Evolutionary conservation across 1,140 invertebrate species (phyloP).

Genomic region (Orius laevigatus): DNA sequence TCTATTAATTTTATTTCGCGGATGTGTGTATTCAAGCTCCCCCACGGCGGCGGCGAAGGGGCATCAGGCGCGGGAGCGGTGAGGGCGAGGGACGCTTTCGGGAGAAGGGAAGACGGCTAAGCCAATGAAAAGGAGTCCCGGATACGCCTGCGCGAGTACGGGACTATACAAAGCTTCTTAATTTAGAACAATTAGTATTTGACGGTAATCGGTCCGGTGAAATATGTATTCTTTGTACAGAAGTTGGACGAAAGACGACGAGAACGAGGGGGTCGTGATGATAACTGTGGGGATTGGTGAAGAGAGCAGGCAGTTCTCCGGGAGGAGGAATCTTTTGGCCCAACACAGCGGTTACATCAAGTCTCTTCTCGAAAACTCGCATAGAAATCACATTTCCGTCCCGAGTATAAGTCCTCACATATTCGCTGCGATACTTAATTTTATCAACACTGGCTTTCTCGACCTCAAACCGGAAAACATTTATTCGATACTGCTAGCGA

Average conservation of each 20-base stretch:
- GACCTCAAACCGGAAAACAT: conserved; percentile 53
- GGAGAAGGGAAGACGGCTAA: conserved; percentile 16
- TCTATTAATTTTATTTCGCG: conserved; percentile 17
- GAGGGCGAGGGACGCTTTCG: conserved; percentile 8
- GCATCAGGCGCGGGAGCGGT: too few relatives aligned
- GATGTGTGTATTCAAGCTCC: conserved; percentile 12
- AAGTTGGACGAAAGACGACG: conserved; percentile 37
- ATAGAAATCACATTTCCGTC: conserved; percentile 28
- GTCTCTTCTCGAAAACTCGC: conserved; percentile 30
- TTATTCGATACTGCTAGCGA: conserved; percentile 52
- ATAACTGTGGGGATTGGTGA: conserved; percentile 38
- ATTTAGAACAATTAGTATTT: conserved; percentile 14
- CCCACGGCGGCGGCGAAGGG: conserved; percentile 11
- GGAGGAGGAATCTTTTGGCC: conserved; percentile 45
- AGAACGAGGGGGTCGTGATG: conserved; percentile 36
- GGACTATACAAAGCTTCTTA: conserved; percentile 9
- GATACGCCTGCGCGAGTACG: conserved; percentile 9
- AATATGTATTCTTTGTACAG: conserved; percentile 46
- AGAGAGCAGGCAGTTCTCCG: conserved; percentile 39
- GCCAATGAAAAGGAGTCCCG: conserved; percentile 5
- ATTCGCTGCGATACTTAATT: conserved; percentile 52
- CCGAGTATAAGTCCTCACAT: conserved; percentile 45
- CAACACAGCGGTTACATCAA: conserved; percentile 54
- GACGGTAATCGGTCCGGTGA: conserved; percentile 2
- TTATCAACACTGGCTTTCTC: conserved; percentile 59